Evolutionary conservation across 2,888 invertebrate species (phyloP), one percentile per base, ranked within the genome.

Genomic region (Quadroppia sp.): DNA sequence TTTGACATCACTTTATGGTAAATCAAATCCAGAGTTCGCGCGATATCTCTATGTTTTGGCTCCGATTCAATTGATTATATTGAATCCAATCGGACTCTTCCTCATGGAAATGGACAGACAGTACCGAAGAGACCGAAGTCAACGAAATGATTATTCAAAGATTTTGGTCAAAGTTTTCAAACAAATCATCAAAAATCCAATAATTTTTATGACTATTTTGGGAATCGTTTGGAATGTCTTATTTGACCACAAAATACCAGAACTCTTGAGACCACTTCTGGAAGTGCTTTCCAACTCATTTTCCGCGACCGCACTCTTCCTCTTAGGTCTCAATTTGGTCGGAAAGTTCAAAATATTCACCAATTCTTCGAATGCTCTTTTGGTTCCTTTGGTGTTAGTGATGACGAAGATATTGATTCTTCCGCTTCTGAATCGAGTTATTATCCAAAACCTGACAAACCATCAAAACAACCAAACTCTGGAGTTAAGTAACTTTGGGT

Each of bases 41-140:
- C 87, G 89, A 0, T 97, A 95, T 82, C 84, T 97, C 67, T 97
- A 96, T 82, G 85, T 97, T 71, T 89, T 96, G 87, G 94, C 95
- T 13, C 97, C 97, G 0, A 93, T 96, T 81, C 95, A 94, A 56
- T 84, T 97, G 76, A 91, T 92, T 0, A 89, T 96, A 79, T 84
- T 97, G 32, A 97, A 97, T 83, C 96, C 96, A 0, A 86, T 96
- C 77, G 92, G 92, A 28, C 92, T 96, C 82, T 85, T 93, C 4
- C 82, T 96, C 76, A 88, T 97, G 87, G 96, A 97, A 84, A 87
- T 94, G 64, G 20, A 74, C 15, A 48, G 50, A 73, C n/a, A 48
- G 2, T 36, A 1, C 15, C 25, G 67, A 42, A 69, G 25, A n/a
- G 20, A 69, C 15, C 17, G 42, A 45, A 42, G 1, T 11, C 25